These are phyloP conservation scores for Chrysogorgia sp. DNA, from an alignment of 92 coral and sea anemone genomes.

Conservation along the genomic window DNA sequence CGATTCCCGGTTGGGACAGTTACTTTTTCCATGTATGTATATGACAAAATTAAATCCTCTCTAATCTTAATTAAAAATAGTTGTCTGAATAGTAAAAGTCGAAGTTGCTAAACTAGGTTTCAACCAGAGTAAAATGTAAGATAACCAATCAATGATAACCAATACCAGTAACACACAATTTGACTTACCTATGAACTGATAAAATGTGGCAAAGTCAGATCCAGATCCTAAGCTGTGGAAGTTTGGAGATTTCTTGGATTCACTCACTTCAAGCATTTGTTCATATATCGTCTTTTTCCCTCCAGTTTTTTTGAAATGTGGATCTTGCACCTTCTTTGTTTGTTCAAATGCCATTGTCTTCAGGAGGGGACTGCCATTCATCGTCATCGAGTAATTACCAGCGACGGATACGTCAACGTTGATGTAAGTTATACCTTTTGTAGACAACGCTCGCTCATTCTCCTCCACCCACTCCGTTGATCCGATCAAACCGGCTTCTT, in stretches of 20 bases:
- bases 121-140: too few species aligned
- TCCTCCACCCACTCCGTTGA: conserved; percentile 90
- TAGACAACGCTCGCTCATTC: conserved; percentile 63
- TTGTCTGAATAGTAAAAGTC: too few species aligned
- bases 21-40: too few species aligned
- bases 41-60: too few species aligned
- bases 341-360: conserved; percentile 52
- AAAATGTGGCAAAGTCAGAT: conserved; percentile 58
- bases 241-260: conserved; percentile 19
- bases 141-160: too few species aligned
- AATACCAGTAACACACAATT: too few species aligned
- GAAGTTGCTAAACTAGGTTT: too few species aligned
- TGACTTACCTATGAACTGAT: conserved; percentile 46
- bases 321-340: conserved; percentile 59
- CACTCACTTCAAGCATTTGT: conserved; percentile 51
- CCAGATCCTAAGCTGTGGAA: conserved; percentile 61
- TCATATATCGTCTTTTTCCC: conserved; percentile 62
- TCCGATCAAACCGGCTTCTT: conserved; percentile 79
- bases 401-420: conserved; percentile 69
- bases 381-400: conserved; percentile 69
- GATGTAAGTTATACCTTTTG: conserved; percentile 73
- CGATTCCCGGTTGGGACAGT: too few species aligned
- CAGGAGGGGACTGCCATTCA: conserved; percentile 59
- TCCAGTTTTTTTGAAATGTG: conserved; percentile 29
- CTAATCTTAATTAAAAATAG: too few species aligned